These are phyloP conservation scores for Brachionus calyciflorus DNA, from an alignment of 1,140 invertebrate species.

Conservation along the genomic window DNA sequence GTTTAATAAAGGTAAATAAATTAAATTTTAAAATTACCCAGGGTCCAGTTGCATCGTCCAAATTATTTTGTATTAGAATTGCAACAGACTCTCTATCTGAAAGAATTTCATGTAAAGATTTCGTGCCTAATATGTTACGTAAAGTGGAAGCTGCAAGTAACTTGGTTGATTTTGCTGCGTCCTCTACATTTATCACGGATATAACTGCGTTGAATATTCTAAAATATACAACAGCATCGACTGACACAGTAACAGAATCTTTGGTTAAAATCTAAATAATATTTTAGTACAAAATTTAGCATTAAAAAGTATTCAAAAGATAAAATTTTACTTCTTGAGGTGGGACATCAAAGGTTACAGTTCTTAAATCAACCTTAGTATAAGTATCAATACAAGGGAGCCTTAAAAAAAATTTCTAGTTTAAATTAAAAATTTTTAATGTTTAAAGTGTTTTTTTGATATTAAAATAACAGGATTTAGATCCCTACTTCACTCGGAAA, in stretches of 20 bases:
- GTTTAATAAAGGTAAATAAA: too few relatives aligned
- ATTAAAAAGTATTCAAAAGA: neutral
- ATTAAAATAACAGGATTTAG: too few relatives aligned
- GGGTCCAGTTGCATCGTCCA: constrained; percentile 46
- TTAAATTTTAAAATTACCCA: constrained; percentile 19
- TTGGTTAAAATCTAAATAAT: constrained; percentile 43
- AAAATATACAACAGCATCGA: constrained; percentile 47
- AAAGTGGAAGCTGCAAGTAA: constrained; percentile 49
- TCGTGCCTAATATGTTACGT: constrained; percentile 47
- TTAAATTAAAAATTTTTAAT: neutral
- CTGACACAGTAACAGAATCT: constrained; percentile 44
- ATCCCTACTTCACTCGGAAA: too few relatives aligned
- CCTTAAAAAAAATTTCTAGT: neutral
- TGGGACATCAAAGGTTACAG: constrained; percentile 44
- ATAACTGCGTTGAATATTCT: constrained; percentile 39
- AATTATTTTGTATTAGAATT: constrained; percentile 25
- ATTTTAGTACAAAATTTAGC: neutral
- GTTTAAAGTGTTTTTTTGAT: too few relatives aligned
- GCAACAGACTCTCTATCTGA: constrained; percentile 45
- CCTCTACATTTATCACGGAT: constrained; percentile 48
- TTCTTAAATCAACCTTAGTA: constrained; percentile 47
- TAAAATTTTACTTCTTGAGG: constrained; percentile 24
- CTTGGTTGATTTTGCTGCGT: constrained; percentile 47
- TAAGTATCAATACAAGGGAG: constrained; percentile 48
- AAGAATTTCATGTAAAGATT: constrained; percentile 45